Conservation (phyloP, 2,888 invertebrate species). For the Priapulus caudatus region DNA sequence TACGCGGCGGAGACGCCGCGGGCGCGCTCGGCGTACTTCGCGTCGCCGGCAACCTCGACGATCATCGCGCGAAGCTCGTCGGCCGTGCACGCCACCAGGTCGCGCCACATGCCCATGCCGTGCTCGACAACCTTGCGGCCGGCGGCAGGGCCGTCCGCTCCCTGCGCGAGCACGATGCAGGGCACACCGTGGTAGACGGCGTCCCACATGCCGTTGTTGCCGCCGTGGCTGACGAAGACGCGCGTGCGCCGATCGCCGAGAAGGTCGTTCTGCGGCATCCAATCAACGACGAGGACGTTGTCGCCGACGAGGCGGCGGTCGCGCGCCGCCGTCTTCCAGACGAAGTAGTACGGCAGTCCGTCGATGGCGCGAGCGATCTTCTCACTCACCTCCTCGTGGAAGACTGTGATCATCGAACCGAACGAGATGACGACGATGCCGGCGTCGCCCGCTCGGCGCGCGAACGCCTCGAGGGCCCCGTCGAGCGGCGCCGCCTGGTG, state of each 20-base stretch:
- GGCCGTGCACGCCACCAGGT: too few species aligned
- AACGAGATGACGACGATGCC: not conserved
- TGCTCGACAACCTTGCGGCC: not conserved
- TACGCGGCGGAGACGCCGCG: not conserved
- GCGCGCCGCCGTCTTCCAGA: not conserved
- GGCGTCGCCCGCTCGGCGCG: not conserved
- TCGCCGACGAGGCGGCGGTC: not conserved
- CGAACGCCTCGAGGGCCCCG: not conserved
- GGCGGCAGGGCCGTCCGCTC: not conserved
- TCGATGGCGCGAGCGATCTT: not conserved
- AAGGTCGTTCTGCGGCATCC: conserved; percentile 26
- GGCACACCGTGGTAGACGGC: conserved; percentile 4
- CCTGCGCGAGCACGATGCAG: not conserved
- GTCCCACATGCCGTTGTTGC: not conserved
- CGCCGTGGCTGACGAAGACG: not conserved
- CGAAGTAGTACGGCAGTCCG: not conserved
- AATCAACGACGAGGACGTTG: conserved; percentile 16
- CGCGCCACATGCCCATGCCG: not conserved
- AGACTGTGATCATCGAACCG: not conserved
- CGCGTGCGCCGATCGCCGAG: not conserved
- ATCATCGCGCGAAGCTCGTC: too few species aligned
- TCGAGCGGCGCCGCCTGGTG: not conserved
- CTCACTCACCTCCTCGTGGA: not conserved
- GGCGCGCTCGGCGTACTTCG: too few species aligned
- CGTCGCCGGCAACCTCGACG: too few species aligned